These are phyloP conservation scores for Brachyhypopomus occidentalis DNA, from an alignment of 2,113 vertebrate genomes.

Conservation along the genomic window DNA sequence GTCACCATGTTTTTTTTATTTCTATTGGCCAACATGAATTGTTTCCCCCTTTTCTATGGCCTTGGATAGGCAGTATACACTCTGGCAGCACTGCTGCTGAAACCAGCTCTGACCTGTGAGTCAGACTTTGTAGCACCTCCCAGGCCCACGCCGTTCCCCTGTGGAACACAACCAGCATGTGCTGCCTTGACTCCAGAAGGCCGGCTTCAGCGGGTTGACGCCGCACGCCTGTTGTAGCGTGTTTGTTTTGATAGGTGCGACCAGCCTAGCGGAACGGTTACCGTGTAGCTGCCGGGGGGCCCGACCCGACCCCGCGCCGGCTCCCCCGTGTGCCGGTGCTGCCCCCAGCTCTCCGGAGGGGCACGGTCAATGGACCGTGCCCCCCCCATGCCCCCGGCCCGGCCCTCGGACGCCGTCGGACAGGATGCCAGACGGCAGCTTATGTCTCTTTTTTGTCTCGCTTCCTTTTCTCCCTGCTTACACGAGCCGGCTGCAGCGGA, in stretches of 20 bases:
- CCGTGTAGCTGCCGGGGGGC: constrained; percentile 67
- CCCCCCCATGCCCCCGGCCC: constrained; percentile 19
- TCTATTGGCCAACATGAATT: neutral
- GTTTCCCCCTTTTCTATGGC: neutral
- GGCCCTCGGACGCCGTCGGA: neutral
- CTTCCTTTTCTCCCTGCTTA: neutral
- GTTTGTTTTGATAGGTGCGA: constrained; percentile 66
- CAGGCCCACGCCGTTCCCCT: neutral
- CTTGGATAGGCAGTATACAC: neutral
- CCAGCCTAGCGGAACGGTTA: constrained; percentile 66
- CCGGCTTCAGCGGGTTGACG: constrained; percentile 25
- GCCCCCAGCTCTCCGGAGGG: constrained; percentile 63
- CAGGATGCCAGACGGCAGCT: neutral
- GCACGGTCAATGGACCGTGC: constrained; percentile 72
- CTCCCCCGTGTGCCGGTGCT: constrained; percentile 64
- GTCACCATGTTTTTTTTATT: neutral
- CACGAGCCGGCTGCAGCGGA: neutral
- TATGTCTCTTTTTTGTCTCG: constrained; percentile 35
- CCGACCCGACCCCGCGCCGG: neutral
- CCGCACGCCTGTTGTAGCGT: constrained; percentile 21
- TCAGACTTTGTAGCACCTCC: neutral
- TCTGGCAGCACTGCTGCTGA: neutral
- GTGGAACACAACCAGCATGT: neutral
- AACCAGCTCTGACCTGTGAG: neutral
- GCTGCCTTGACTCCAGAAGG: constrained; percentile 14